These are phyloP conservation scores for Hydractinia symbiolongicarpus DNA, from an alignment of 30 jellyfish, hydroid and myxozoan species.

Conservation along the genomic window DNA sequence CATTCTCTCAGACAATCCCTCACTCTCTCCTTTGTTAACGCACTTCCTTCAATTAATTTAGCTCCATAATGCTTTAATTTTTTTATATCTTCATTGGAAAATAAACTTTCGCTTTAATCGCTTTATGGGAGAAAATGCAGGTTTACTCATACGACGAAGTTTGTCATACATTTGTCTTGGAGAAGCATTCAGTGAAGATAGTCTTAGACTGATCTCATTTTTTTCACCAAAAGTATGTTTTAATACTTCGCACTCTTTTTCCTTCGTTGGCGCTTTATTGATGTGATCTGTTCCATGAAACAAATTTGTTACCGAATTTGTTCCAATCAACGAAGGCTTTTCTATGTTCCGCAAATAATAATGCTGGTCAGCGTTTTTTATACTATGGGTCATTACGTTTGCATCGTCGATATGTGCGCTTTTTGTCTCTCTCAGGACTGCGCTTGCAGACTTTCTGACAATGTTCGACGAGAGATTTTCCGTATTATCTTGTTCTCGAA, in stretches of 20 bases:
- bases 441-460: not conserved
- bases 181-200: not conserved
- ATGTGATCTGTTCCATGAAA: not conserved
- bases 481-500: not conserved
- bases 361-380: not conserved
- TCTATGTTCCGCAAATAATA: not conserved
- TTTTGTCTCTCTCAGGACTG: not conserved
- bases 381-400: constrained; percentile 16
- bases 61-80: not conserved
- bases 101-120: not conserved
- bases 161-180: constrained; percentile 12
- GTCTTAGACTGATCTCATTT: not conserved
- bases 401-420: not conserved
- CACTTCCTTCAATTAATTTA: not conserved
- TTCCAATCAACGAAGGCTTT: not conserved
- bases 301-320: not conserved
- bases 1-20: not conserved
- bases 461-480: not conserved
- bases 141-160: constrained; percentile 7
- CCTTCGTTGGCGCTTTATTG: not conserved
- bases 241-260: not conserved
- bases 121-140: not conserved
- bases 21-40: not conserved
- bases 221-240: not conserved
- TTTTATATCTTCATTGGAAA: not conserved